Base-by-base conservation (phyloP, 2,113 vertebrate species). In the Baryphthengus martii region DNA sequence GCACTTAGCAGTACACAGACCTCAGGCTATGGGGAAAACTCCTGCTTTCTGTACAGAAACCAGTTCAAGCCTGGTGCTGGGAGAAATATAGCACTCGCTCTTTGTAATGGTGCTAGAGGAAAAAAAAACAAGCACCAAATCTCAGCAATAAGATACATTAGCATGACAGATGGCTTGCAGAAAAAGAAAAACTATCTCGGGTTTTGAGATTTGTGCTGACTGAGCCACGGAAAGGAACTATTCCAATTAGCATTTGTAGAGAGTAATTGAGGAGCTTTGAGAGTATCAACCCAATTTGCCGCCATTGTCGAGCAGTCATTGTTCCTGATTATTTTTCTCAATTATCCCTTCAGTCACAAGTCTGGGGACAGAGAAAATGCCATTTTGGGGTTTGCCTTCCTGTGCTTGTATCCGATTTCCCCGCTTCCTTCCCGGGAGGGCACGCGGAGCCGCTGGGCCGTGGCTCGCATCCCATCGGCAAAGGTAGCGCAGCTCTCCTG, bases 161-260 rank as follows among this genome's bases (percentile, higher is more conserved):
- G 66, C 70, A 93, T 95, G 96, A 89, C 96, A 97, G 95, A 95
- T 97, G 96, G 95, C 89, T 93, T 76, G 91, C 66, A 90, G 74
- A 66, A 74, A 87, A 95, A 72, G 91, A 61, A 83, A 92, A 95
- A 93, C 77, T 45, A 19, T 92, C 95, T 95, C 17, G 4, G 80
- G 84, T 88, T 94, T 68, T 91, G 87, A 92, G 89, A 96, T 95
- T 95, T 95, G 91, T 97, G 95, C 96, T 96, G 95, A 93, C 89
- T 71, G 91, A 1, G 33, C 50, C 39, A 7, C 62, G 76, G 85
- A 95, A 82, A 87, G 89, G 93, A 96, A 39, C 91, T 40, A 65
- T 72, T 84, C 68, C 96, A 92, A 92, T 96, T 95, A 96, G 80
- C 88, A 42, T 59, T 70, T 84, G 79, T 80, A 75, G 73, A 17